A percentile compares a stretch with the other conserved stretches of the same genome.
Evolutionary conservation across 2,113 vertebrate species (phyloP).

Genomic region (Ageneiosus marmoratus): DNA sequence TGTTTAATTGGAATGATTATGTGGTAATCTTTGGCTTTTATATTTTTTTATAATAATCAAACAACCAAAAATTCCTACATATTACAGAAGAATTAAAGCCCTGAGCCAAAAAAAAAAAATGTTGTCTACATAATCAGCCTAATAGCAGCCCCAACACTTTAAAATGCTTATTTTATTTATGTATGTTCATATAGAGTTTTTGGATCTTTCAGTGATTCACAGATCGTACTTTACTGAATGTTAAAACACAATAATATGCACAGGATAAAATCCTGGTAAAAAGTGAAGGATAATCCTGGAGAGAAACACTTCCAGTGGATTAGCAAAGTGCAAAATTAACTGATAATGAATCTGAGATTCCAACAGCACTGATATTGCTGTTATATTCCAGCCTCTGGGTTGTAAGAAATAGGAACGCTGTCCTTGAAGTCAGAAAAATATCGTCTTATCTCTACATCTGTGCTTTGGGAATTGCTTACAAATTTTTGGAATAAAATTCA

Average conservation of each 20-base stretch:
- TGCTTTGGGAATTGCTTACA: background rate
- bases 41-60: too few species aligned
- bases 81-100: background rate
- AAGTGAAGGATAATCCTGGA: background rate
- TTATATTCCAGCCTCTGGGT: background rate
- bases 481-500: background rate
- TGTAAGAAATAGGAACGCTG: background rate
- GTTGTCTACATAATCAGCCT: background rate
- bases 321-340: background rate
- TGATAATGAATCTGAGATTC: background rate
- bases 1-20: background rate
- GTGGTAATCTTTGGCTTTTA: too few species aligned
- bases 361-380: background rate
- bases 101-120: background rate
- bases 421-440: background rate
- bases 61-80: background rate
- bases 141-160: background rate
- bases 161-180: background rate
- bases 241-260: too few species aligned
- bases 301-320: background rate
- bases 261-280: too few species aligned
- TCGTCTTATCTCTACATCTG: background rate
- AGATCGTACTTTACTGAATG: too few species aligned
- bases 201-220: background rate
- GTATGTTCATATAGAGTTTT: background rate